Evolutionary conservation across 2,888 invertebrate species (phyloP).

Genomic region (Euphydryas editha): DNA sequence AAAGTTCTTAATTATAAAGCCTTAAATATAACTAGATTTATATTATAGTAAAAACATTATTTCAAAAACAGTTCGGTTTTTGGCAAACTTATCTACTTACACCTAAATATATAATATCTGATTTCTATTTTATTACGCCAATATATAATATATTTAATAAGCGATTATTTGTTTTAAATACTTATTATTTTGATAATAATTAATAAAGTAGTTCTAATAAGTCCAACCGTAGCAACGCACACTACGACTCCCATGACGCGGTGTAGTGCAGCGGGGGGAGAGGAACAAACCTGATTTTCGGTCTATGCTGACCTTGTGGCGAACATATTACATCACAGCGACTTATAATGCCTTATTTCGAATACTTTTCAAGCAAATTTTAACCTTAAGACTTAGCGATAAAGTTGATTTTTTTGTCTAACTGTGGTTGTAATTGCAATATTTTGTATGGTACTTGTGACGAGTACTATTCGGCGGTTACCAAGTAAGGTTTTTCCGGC

Average conservation of each 20-base stretch:
- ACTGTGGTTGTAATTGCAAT: conserved; percentile 39
- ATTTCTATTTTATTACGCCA: too few relatives aligned
- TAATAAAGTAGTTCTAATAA: not conserved
- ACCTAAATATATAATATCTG: too few relatives aligned
- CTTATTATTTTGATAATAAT: not conserved
- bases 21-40: too few relatives aligned
- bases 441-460: conserved; percentile 44
- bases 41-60: too few relatives aligned
- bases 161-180: not conserved
- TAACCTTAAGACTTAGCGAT: conserved; percentile 15
- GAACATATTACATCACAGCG: conserved; percentile 77
- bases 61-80: too few relatives aligned
- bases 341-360: conserved; percentile 69
- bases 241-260: conserved; percentile 66
- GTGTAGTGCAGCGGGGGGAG: conserved; percentile 54
- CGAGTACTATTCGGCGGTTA: conserved; percentile 57
- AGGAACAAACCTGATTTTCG: conserved; percentile 79
- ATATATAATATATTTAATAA: too few relatives aligned
- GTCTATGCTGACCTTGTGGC: conserved; percentile 81
- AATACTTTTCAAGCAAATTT: conserved; percentile 33
- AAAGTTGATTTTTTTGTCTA: conserved; percentile 41
- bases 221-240: conserved; percentile 38
- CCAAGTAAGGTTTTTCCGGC: conserved; percentile 76
- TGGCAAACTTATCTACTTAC: too few relatives aligned
- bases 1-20: too few relatives aligned